Base-by-base conservation (phyloP, 2,797 vertebrate species). In the Notamacropus eugenii region DNA sequence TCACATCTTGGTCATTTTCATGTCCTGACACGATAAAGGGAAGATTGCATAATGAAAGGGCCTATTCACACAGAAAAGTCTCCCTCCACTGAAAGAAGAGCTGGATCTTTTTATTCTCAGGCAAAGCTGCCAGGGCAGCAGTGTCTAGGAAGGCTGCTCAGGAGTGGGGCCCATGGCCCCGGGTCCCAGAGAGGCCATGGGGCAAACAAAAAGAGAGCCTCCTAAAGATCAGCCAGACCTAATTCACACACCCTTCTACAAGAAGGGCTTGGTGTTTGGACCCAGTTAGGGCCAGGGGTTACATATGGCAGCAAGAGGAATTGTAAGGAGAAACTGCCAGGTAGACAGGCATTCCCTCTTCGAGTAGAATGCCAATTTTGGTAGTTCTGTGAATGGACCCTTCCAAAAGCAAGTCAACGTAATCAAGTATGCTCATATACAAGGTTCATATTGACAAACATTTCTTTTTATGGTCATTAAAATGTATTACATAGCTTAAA, bases 401-500 rank as follows among this genome's bases (percentile, higher is more conserved):
- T 92, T 95, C 40, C 12, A 46, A 94, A 82, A 74, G 40, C 93
- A 87, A 59, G 92, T 57, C 55, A 74, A 94, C 87, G 50, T 31
- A 13, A 91, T 0, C 52, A 92, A 94, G 90, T 24, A 95, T 67
- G 16, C 82, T 74, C 90, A 54, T 29, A 28, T 0, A 90, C 52
- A 95, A 94, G 67, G 40, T 82, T 46, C 54, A 57, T 0, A 82
- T 14, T 40, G 46, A 92, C 19, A 82, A 58, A 59, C 34, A 90
- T 58, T 52, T 92, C 55, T 91, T 46, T 46, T 1, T 93, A n/a
- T 90, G 52, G 57, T 95, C 91, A 94, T 54, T 55, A 55, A 96
- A 95, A 91, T n/a, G 56, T 54, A 95, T 93, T 93, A 94, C n/a
- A 54, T 34, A 14, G 31, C 93, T 92, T 87, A 92, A 96, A 92